phyloP scores from a whole-genome alignment of 1,140 invertebrate species.

The Pemphigus obesinymphae region DNA sequence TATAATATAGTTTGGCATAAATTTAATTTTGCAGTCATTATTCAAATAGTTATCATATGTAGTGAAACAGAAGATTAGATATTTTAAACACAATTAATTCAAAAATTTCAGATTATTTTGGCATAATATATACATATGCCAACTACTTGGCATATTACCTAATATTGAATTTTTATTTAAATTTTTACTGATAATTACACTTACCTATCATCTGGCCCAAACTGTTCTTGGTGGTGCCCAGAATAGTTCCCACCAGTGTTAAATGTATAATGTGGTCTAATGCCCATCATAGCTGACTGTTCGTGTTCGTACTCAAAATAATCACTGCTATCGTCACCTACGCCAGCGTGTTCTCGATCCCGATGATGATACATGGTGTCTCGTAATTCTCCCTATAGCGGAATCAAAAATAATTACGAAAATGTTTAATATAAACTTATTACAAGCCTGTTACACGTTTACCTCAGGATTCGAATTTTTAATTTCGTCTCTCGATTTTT shows the following conservation, averaged over 20 bases:
- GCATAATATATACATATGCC: too few species aligned
- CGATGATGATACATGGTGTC: conserved; percentile 54
- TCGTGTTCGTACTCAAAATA: conserved; percentile 54
- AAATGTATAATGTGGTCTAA: conserved; percentile 23
- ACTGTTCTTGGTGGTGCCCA: conserved; percentile 25
- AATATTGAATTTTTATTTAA: too few species aligned
- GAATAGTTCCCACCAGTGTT: conserved; percentile 1
- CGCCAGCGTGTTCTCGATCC: conserved; percentile 51
- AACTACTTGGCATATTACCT: too few species aligned
- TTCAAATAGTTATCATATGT: too few species aligned
- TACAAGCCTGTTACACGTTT: not conserved
- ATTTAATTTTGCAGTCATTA: too few species aligned
- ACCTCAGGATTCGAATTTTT: conserved; percentile 18
- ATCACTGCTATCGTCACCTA: conserved; percentile 56
- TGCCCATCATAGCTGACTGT: conserved; percentile 3
- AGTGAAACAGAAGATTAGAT: too few species aligned
- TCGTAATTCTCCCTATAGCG: conserved; percentile 47
- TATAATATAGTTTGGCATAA: too few species aligned
- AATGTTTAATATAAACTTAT: not conserved
- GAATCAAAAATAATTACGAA: not conserved
- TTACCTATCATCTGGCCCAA: conserved; percentile 23
- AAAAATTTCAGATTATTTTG: too few species aligned
- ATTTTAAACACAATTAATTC: too few species aligned
- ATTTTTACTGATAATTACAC: not conserved
- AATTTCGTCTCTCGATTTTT: conserved; percentile 30